phyloP scores from a whole-genome alignment of 2,797 vertebrate species.

The Sebastes taczanowskii region DNA sequence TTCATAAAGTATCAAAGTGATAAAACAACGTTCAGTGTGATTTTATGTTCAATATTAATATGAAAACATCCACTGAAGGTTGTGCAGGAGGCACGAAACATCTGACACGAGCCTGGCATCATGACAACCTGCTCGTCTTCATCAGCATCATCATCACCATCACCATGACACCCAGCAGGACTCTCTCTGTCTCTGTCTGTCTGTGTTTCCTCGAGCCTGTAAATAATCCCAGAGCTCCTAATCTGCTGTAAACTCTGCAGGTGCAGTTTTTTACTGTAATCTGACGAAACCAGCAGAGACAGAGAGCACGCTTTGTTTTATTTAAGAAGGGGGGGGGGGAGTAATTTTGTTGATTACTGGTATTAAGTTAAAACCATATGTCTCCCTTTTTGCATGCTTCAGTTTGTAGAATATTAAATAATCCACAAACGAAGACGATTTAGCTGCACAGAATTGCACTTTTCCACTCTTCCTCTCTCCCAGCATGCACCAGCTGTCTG shows the following conservation, averaged over 20 bases:
- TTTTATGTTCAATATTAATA: too few relatives aligned
- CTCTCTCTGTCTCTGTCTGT: not conserved
- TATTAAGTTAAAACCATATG: slow-evolving; percentile 7
- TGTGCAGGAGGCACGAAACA: too few relatives aligned
- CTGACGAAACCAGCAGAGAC: not conserved
- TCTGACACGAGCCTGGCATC: too few relatives aligned
- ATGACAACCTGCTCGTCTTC: not conserved
- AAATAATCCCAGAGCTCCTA: slow-evolving; percentile 7
- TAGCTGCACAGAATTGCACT: slow-evolving; percentile 4
- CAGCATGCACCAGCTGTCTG: slow-evolving; percentile 24
- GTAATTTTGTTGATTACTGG: slow-evolving; percentile 2
- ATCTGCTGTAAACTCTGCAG: slow-evolving; percentile 30
- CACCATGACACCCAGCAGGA: not conserved
- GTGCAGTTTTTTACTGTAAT: slow-evolving; percentile 10
- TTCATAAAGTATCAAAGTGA: too few relatives aligned
- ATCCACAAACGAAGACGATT: slow-evolving; percentile 33
- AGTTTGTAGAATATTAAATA: slow-evolving; percentile 18
- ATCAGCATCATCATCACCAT: not conserved
- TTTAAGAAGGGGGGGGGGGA: not conserved
- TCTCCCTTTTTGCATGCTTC: not conserved
- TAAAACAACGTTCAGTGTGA: too few relatives aligned
- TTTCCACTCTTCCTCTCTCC: not conserved
- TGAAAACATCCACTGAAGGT: too few relatives aligned
- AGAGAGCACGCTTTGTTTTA: not conserved
- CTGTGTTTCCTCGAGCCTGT: slow-evolving; percentile 11